A percentile compares a stretch with the other conserved stretches of the same genome.
phyloP scores from a whole-genome alignment of 2,113 vertebrate genomes.

The Etia nguti region DNA sequence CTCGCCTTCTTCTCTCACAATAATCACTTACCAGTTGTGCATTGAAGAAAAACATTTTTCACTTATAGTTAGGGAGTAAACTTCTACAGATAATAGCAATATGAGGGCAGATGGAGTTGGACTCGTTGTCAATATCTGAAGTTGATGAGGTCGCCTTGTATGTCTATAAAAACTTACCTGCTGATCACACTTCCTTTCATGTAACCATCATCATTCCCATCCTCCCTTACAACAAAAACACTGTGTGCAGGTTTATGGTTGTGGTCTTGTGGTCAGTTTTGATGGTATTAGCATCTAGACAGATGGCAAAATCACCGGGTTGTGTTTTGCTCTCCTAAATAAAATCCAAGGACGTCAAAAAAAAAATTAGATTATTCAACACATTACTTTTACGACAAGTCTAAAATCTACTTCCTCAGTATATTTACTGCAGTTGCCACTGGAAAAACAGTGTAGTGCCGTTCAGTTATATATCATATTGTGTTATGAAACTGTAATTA shows the following conservation, averaged over 20 bases:
- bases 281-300: fast-evolving
- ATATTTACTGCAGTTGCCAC: neutral
- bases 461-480: neutral
- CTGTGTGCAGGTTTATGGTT: neutral
- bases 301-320: neutral
- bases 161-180: neutral
- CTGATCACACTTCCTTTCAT: neutral
- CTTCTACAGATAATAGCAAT: neutral
- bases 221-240: neutral
- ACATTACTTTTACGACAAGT: neutral
- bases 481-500: neutral
- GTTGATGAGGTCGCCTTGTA: neutral
- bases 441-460: neutral
- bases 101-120: neutral
- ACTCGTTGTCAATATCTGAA: fast-evolving
- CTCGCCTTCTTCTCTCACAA: neutral
- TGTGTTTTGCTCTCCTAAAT: neutral
- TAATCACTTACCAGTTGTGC: neutral
- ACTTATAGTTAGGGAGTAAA: neutral
- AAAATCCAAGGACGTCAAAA: fast-evolving
- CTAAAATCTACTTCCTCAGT: neutral
- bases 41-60: neutral
- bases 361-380: neutral
- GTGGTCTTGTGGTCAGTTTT: neutral
- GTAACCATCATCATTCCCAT: neutral